Conservation (phyloP, 2,797 vertebrate genomes). For the Scomberomorus guttatus region DNA sequence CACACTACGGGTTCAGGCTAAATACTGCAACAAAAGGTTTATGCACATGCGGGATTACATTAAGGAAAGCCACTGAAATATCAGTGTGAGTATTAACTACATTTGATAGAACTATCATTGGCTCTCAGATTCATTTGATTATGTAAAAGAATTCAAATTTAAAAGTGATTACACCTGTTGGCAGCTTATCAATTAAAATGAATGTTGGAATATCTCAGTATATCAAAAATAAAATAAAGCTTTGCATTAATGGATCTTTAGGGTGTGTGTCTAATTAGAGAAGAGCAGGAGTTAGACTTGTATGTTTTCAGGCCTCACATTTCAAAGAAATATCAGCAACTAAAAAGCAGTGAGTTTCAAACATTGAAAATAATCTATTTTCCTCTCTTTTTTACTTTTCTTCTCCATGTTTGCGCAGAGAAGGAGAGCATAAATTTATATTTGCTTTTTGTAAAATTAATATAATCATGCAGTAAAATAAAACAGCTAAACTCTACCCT, state of each 20-base stretch:
- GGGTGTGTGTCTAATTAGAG: not conserved
- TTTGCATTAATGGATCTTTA: not conserved
- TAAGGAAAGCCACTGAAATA: not conserved
- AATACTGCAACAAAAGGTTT: not conserved
- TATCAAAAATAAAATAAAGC: not conserved
- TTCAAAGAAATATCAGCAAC: no score
- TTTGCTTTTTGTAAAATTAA: not conserved
- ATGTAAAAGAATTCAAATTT: not conserved
- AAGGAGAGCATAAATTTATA: fast-evolving
- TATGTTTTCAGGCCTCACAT: not conserved
- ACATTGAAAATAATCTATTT: fast-evolving
- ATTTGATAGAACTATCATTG: not conserved
- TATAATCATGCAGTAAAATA: not conserved
- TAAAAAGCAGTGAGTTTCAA: not conserved
- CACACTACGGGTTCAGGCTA: not conserved
- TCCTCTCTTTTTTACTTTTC: fast-evolving
- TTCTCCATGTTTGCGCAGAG: not conserved
- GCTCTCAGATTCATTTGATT: not conserved
- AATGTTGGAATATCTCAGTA: no score
- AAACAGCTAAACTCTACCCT: not conserved
- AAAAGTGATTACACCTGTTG: constrained; percentile 18
- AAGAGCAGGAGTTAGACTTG: not conserved
- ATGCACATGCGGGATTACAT: not conserved
- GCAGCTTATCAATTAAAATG: not conserved
- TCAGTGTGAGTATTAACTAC: not conserved